Percentiles rank a stretch among this genome's conserved stretches.
Evolutionary conservation across 2,797 vertebrate species (phyloP).

Genomic region (Diglossa cyanea): DNA sequence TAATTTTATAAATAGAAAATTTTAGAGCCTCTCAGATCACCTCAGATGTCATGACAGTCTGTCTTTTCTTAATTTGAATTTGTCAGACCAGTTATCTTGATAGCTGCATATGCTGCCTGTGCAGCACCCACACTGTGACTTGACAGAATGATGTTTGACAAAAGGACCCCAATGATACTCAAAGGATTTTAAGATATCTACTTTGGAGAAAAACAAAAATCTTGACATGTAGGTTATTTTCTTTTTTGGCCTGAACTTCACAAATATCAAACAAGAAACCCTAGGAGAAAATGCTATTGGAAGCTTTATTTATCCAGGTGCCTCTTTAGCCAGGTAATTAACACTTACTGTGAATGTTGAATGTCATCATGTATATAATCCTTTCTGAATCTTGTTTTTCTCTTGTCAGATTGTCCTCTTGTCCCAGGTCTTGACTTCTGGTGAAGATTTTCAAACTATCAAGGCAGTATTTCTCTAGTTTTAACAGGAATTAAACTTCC

Average conservation of each 20-base stretch:
- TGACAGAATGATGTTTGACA: neutral
- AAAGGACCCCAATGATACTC: neutral
- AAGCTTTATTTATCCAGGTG: neutral
- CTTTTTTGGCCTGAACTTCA: neutral
- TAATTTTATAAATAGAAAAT: neutral
- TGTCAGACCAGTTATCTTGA: neutral
- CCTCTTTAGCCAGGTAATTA: neutral
- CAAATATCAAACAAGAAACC: neutral
- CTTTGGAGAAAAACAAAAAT: neutral
- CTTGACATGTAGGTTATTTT: neutral
- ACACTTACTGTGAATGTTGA: neutral
- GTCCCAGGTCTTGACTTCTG: neutral
- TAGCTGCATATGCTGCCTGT: neutral
- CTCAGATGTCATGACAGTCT: neutral
- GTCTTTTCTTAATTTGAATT: neutral
- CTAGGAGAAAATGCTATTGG: neutral
- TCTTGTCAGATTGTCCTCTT: neutral
- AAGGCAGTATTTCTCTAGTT: neutral
- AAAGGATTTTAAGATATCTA: neutral
- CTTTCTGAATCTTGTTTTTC: neutral
- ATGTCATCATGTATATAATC: neutral
- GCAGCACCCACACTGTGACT: neutral
- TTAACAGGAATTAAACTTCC: neutral
- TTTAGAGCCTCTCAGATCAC: neutral
- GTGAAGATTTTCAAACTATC: neutral